Evolutionary conservation across 2,113 vertebrate genomes (phyloP).

Genomic region (Ciconia stormi): DNA sequence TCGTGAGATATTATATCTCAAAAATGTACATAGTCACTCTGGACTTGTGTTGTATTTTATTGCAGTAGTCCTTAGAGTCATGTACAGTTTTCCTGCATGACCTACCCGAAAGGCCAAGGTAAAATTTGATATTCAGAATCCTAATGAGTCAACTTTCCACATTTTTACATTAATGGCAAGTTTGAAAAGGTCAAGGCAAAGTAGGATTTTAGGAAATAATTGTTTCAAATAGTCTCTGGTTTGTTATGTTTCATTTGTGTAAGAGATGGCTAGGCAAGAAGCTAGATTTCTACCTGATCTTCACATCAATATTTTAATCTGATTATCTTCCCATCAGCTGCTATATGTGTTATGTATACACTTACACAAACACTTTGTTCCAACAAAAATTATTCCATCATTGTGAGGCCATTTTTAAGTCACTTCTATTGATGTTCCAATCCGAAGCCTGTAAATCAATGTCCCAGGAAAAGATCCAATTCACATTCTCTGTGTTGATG

Average conservation of each 20-base stretch:
- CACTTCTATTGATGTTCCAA: not conserved
- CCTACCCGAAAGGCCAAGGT: not conserved
- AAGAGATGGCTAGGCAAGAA: not conserved
- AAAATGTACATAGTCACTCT: not conserved
- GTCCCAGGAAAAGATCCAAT: not conserved
- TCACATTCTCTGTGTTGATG: not conserved
- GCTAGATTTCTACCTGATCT: not conserved
- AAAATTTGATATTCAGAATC: not conserved
- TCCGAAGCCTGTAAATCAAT: not conserved
- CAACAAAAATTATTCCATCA: not conserved
- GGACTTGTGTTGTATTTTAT: not conserved
- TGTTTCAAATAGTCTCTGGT: not conserved
- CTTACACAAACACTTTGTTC: not conserved
- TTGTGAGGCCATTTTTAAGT: not conserved
- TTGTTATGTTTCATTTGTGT: not conserved
- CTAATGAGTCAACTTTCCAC: not conserved
- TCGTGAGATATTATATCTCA: not conserved
- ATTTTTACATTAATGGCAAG: not conserved
- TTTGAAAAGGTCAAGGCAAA: not conserved
- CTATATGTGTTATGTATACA: not conserved
- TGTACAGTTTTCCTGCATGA: not conserved
- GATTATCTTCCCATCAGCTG: not conserved
- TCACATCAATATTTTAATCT: not conserved
- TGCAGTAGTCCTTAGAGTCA: not conserved
- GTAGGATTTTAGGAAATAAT: not conserved